Base-by-base conservation (phyloP, 2,888 invertebrate species). In the Lasioglossum zephyrum region DNA sequence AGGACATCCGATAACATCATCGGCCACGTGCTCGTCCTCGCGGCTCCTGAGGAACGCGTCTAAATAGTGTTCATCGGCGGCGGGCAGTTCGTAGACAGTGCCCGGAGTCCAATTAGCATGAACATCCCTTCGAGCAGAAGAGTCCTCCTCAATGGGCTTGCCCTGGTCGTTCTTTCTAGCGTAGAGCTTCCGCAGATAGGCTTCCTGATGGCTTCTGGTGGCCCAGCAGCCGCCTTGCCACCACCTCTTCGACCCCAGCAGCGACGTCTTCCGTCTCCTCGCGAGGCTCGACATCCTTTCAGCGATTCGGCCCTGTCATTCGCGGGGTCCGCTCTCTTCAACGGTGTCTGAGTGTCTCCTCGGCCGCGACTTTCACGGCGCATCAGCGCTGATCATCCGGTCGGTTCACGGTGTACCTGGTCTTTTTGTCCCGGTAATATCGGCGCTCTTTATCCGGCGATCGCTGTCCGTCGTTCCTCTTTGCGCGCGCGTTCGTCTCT, bases 191-290 rank as follows among this genome's bases (percentile, higher is more conserved):
- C 95, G 92, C n/a, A 95, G 92, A 74, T 95, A 95, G 11, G 95
- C 95, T 83, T 95, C 95, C 84, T 95, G 95, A 84, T 95, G 95
- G 77, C 94, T 92, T 22, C 95, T 92, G 60, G 94, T 94, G 22
- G 95, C 93, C 95, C 95, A 95, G 75, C 95, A 95, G 16, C 94
- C 94, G 49, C 95, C 94, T 57, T 93, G 93, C 95, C 95, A 95
- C 95, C 95, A 95, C 87, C 95, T 90, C 82, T 94, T 92, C 66
- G 95, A 95, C 57, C 95, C 95, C 76, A 95, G 92, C 41, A 94
- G 87, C 49, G 93, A 92, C 73, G 95, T 94, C 66, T 92, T 91
- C 74, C 95, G 92, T 82, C 94, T 91, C n/a, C 92, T 92, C 22
- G 95, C 95, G 80, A 95, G 84, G 84, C 94, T 95, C 87, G 95